Evolutionary conservation across 2,797 vertebrate species (phyloP), one percentile per base, ranked within the genome.

Genomic region (Hemibagrus guttatus): DNA sequence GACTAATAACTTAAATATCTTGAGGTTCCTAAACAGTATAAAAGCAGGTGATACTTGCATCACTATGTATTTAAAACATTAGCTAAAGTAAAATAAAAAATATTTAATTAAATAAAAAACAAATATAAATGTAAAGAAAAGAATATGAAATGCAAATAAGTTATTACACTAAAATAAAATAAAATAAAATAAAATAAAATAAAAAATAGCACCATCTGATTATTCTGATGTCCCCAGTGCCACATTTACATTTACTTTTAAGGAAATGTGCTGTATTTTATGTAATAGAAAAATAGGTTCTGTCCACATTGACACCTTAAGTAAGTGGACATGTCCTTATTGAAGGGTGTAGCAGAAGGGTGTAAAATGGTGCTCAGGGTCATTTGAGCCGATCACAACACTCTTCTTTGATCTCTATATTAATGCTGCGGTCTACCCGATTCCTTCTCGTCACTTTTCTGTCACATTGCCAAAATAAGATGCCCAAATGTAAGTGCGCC

Each of bases 401-500:
- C 54, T 58, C 28, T 58, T 58, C 31, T 79, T 91, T 90, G 88
- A 90, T 91, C 86, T 90, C 61, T 83, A 6, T 49, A 1, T 1
- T 8, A 81, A 83, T 91, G 85, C 80, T 52, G 64, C 63, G 71
- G 54, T 84, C 54, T 35, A 35, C 28, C 28, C 52, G 85, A 80
- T 58, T 58, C 84, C 58, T 83, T 83, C 85, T 31, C 72, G 86
- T 63, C 46, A 88, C 79, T 82, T 90, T 90, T 81, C 54, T 81
- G 56, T 90, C 75, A 69, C 42, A 71, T 74, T 28, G 58, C 83
- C 76, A 85, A 90, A 88, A 86, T 86, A 87, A 86, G 89, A 87
- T 61, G 80, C 21, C 6, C 35, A 87, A 81, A 89, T 85, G 87
- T 52, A 87, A 85, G 88, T 89, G 89, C 87, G 88, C 61, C 79